Evolutionary conservation across 2,888 invertebrate species (phyloP).

Genomic region (Hirtodrosophila confusa): DNA sequence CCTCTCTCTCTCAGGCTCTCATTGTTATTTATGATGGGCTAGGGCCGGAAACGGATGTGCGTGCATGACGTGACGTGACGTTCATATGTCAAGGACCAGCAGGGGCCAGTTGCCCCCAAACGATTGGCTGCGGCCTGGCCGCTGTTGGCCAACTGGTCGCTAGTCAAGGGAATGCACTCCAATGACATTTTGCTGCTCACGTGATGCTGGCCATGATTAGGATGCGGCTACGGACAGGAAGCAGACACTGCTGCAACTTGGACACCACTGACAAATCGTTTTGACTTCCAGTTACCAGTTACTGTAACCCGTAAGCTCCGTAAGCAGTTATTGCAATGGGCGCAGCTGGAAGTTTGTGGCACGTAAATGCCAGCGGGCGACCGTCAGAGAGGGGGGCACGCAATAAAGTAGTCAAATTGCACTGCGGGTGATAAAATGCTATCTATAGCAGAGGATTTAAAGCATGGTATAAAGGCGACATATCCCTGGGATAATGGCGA

Average conservation of each 20-base stretch:
- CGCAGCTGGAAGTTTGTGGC: slow-evolving; percentile 40
- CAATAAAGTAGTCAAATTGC: slow-evolving; percentile 35
- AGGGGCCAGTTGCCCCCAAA: slow-evolving; percentile 9
- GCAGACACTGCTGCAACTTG: slow-evolving; percentile 22
- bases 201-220: slow-evolving; percentile 32
- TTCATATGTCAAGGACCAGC: slow-evolving; percentile 49
- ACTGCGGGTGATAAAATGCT: slow-evolving; percentile 21
- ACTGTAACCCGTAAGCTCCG: slow-evolving; percentile 1
- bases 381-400: slow-evolving; percentile 2
- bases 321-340: slow-evolving; percentile 36
- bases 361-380: slow-evolving; percentile 28
- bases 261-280: slow-evolving; percentile 65
- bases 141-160: slow-evolving; percentile 3
- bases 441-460: neutral
- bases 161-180: slow-evolving; percentile 16
- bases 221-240: slow-evolving; percentile 29
- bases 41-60: slow-evolving; percentile 61
- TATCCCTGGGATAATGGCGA: neutral
- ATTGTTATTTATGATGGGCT: slow-evolving; percentile 70
- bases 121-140: slow-evolving; percentile 12
- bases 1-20: slow-evolving; percentile 1
- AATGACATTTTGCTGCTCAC: slow-evolving; percentile 39
- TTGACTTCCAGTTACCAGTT: slow-evolving; percentile 13
- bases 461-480: neutral
- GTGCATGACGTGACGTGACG: slow-evolving; percentile 42